A percentile compares a stretch with the other conserved stretches of the same genome.
These are phyloP conservation scores for Pecten maximus DNA, from an alignment of 2,888 invertebrate species.

Conservation along the genomic window DNA sequence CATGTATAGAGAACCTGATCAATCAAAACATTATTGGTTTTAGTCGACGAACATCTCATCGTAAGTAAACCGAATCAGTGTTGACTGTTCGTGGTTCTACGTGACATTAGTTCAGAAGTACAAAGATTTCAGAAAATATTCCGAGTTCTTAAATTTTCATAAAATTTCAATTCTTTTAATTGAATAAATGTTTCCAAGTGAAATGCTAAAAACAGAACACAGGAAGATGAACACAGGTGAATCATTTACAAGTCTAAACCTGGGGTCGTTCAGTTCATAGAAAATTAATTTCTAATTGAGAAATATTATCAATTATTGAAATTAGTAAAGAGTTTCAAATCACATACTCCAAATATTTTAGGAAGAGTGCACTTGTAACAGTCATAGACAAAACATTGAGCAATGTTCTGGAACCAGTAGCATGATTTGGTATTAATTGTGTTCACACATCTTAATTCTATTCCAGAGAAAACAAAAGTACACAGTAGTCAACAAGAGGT, in stretches of 20 bases:
- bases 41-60: too few relatives aligned
- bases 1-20: background rate
- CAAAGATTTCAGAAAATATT: background rate
- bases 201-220: background rate
- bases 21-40: background rate
- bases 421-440: background rate
- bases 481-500: background rate
- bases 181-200: background rate
- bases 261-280: background rate
- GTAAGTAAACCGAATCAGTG: too few relatives aligned
- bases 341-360: background rate
- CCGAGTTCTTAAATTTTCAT: background rate
- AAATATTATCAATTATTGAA: background rate
- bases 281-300: background rate
- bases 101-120: background rate
- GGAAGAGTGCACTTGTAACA: background rate
- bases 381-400: background rate
- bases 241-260: background rate
- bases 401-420: background rate
- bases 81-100: too few relatives aligned
- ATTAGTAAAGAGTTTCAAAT: background rate
- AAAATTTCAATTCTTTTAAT: background rate
- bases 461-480: background rate
- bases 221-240: background rate
- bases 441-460: background rate